These are phyloP conservation scores for Dicranocentrus wangi DNA, from an alignment of 2,888 invertebrate species.

Conservation along the genomic window DNA sequence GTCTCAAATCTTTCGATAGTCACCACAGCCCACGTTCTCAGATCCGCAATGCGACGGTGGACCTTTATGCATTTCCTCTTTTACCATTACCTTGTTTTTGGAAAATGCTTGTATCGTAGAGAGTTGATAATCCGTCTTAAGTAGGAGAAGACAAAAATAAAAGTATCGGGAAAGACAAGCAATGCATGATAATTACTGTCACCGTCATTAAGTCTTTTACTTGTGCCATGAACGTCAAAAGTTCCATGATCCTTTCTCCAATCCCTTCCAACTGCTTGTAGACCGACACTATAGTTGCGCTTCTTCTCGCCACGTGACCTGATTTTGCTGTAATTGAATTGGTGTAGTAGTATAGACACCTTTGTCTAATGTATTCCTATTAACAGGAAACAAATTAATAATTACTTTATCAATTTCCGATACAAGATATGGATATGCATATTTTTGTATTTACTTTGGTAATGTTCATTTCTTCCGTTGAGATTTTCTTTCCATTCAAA, in stretches of 20 bases:
- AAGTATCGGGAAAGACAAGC: conserved; percentile 18
- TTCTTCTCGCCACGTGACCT: conserved; percentile 57
- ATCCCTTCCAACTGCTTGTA: conserved; percentile 68
- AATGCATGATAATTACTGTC: too few relatives aligned
- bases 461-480: conserved; percentile 54
- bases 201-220: too few relatives aligned
- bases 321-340: conserved; percentile 52
- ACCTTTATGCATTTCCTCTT: conserved; percentile 62
- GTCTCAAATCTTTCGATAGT: conserved; percentile 66
- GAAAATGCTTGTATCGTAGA: conserved; percentile 35
- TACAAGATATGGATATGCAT: too few relatives aligned
- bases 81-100: conserved; percentile 45
- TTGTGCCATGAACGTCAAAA: conserved; percentile 63
- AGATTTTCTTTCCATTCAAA: conserved; percentile 69
- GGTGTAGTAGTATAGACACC: conserved; percentile 69
- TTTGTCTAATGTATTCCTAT: conserved; percentile 66
- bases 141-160: too few relatives aligned
- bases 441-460: conserved; percentile 24
- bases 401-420: conserved; percentile 5
- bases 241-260: conserved; percentile 59
- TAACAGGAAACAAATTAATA: not conserved
- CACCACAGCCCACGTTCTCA: conserved; percentile 66
- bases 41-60: conserved; percentile 62
- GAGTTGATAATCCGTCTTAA: conserved; percentile 60
- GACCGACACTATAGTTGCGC: conserved; percentile 59